Evolutionary conservation across 2,113 vertebrate species (phyloP).

Genomic region (Scomber japonicus): DNA sequence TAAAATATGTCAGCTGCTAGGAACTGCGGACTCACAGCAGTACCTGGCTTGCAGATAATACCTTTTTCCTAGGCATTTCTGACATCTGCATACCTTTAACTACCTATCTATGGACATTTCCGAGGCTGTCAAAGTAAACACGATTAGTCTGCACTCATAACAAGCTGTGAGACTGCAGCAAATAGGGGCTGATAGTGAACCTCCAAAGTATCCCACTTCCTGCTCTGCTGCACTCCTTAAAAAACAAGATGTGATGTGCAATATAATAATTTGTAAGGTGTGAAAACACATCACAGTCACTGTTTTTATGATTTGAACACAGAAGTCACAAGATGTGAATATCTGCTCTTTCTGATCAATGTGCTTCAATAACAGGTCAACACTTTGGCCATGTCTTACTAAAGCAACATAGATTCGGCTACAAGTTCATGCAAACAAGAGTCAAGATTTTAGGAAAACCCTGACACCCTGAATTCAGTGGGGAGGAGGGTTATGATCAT

Average conservation of each 20-base stretch:
- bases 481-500: slow-evolving; percentile 7
- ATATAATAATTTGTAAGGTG: background rate
- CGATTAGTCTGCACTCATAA: background rate
- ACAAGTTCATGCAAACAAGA: background rate
- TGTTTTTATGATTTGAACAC: background rate
- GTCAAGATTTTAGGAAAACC: background rate
- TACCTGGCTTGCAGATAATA: background rate
- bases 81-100: background rate
- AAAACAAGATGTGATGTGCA: background rate
- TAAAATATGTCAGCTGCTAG: background rate
- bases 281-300: slow-evolving; percentile 6
- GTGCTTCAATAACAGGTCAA: background rate
- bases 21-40: background rate
- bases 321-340: background rate
- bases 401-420: background rate
- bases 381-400: too few species aligned
- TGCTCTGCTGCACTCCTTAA: background rate
- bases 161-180: slow-evolving; percentile 3
- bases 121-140: background rate
- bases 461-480: background rate
- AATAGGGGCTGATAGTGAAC: background rate
- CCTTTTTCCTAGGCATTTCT: background rate
- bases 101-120: background rate
- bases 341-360: slow-evolving; percentile 1
- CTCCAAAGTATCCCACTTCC: background rate